Base-by-base conservation (phyloP, 2,113 vertebrate genomes). In the Tringa solitaria region DNA sequence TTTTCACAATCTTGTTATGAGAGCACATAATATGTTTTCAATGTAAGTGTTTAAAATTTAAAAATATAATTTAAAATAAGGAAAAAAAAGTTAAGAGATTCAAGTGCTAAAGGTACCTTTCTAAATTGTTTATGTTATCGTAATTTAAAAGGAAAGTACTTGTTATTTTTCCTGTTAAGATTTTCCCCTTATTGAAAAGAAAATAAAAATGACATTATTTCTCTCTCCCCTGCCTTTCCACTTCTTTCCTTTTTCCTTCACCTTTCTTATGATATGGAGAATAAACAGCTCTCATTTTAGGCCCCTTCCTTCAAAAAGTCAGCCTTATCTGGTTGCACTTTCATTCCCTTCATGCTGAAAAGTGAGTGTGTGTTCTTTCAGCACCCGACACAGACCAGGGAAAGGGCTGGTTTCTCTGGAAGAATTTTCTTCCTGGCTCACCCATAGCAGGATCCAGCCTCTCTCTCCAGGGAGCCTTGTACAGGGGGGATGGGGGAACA, bases 191-290 rank as follows among this genome's bases (percentile, higher is more conserved):
- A 24, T 73, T 83, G 28, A 60, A 69, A 93, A 63, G 6, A 73
- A 68, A 74, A 43, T 12, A 37, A 68, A 72, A 73, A 35, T 24
- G 0, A 70, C 24, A 33, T 37, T 78, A 8, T 78, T 45, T 9
- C 9, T 67, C 12, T 12, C 10, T 14, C 56, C 14, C 12, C 6
- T 9, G 22, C 1, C 9, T 8, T 18, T 6, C 4, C 4, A 54
- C 17, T 51, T 26, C 37, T 48, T 61, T 48, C 12, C 12, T 64
- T 92, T 83, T 72, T 77, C 23, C 27, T 87, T 91, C 33, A 32
- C 22, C 14, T 81, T 74, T 46, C 9, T 63, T 91, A 60, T 59
- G 46, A 59, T 46, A 8, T 23, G 26, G 50, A 79, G 26, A 88
- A 74, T n/a, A 67, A 84, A 24, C 41, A 75, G 50, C 39, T n/a